A percentile compares a stretch with the other conserved stretches of the same genome.
These are phyloP conservation scores for Acleris cristana DNA, from an alignment of 2,888 invertebrate species.

Conservation along the genomic window DNA sequence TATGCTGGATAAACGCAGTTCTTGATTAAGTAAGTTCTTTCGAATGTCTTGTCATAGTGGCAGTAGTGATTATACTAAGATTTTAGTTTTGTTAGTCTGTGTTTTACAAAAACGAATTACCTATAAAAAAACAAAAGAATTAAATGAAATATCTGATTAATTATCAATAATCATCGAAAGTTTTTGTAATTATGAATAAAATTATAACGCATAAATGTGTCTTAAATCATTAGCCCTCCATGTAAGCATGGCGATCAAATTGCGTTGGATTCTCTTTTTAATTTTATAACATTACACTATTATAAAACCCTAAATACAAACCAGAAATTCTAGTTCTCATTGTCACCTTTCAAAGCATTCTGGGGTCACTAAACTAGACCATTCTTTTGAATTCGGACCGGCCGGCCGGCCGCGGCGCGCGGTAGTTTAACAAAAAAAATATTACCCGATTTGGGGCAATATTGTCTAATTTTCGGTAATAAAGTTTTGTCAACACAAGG, in stretches of 20 bases:
- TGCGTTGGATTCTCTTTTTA: slow-evolving; percentile 21
- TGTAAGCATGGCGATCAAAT: slow-evolving; percentile 18
- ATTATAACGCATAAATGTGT: too few relatives aligned
- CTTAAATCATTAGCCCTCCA: neutral
- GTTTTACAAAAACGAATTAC: too few relatives aligned
- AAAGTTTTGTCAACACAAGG: slow-evolving; percentile 82
- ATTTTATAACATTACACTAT: slow-evolving; percentile 31
- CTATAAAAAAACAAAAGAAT: too few relatives aligned
- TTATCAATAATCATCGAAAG: too few relatives aligned
- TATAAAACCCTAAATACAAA: slow-evolving; percentile 51
- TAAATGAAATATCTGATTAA: too few relatives aligned
- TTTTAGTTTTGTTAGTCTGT: too few relatives aligned
- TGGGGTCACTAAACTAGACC: slow-evolving; percentile 80
- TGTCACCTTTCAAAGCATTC: slow-evolving; percentile 61
- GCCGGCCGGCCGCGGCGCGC: slow-evolving; percentile 54
- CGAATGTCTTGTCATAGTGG: too few relatives aligned
- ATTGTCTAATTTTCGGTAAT: slow-evolving; percentile 82
- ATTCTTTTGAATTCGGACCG: slow-evolving; percentile 57
- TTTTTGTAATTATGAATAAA: too few relatives aligned
- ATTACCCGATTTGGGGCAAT: slow-evolving; percentile 74
- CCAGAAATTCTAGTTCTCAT: slow-evolving; percentile 72
- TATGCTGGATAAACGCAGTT: neutral
- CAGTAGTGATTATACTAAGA: too few relatives aligned
- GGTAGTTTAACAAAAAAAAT: slow-evolving; percentile 68
- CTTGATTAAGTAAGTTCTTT: too few relatives aligned